A percentile compares a stretch with the other conserved stretches of the same genome.
Evolutionary conservation across 2,888 invertebrate genomes (phyloP).

Genomic region (Lasius platythorax): DNA sequence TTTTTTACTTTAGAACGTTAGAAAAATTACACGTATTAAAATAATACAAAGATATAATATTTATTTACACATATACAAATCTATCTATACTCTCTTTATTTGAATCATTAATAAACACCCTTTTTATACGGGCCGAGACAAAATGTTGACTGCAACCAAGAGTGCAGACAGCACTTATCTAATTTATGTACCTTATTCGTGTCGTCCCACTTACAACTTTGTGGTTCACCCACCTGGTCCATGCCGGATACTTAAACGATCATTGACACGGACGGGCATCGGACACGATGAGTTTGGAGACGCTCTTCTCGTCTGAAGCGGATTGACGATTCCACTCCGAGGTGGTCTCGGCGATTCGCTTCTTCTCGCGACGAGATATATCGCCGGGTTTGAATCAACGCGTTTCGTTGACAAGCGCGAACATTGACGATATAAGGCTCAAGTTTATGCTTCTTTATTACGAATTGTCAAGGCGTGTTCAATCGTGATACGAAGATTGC

Average conservation of each 20-base stretch:
- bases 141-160: conserved; percentile 50
- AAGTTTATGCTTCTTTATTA: background rate
- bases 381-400: conserved; percentile 4
- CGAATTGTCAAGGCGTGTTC: background rate
- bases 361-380: conserved; percentile 6
- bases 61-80: background rate
- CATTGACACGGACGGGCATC: conserved; percentile 74
- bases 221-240: conserved; percentile 73
- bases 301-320: conserved; percentile 7
- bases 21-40: background rate
- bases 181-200: conserved; percentile 61
- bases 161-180: conserved; percentile 74
- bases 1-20: background rate
- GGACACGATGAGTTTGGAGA: conserved; percentile 26
- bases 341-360: conserved; percentile 33
- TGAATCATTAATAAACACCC: background rate
- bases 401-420: conserved; percentile 16
- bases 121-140: background rate
- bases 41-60: background rate
- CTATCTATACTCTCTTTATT: background rate
- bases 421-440: background rate
- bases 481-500: background rate
- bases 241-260: conserved; percentile 74
- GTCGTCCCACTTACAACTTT: conserved; percentile 71
- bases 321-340: conserved; percentile 13